phyloP scores from a whole-genome alignment of 1,140 invertebrate species.

The Octopus bimaculoides region DNA sequence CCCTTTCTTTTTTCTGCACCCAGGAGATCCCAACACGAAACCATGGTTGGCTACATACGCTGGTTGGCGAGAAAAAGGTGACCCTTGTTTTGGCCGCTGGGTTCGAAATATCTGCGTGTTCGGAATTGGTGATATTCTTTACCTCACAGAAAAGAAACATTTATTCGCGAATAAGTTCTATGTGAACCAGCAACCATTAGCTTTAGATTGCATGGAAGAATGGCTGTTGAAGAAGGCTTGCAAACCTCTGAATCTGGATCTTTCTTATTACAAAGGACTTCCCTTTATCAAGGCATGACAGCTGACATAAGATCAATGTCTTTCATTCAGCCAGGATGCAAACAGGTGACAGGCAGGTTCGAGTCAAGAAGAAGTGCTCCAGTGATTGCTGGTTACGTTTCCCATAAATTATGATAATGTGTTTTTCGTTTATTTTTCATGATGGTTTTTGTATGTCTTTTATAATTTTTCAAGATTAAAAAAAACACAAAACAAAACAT shows the following conservation, averaged over 20 bases:
- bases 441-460: no score
- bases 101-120: conserved; percentile 47
- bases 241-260: conserved; percentile 25
- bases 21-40: conserved; percentile 40
- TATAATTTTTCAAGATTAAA: no score
- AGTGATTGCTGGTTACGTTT: no score
- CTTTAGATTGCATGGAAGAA: conserved; percentile 48
- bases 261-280: conserved; percentile 32
- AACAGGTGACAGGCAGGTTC: no score
- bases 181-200: conserved; percentile 39
- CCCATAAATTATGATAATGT: no score
- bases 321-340: no score
- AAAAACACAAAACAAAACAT: no score
- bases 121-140: conserved; percentile 40
- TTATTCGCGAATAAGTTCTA: conserved; percentile 52
- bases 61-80: conserved; percentile 29
- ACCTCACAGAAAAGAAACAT: conserved; percentile 30
- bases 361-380: no score
- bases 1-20: neutral
- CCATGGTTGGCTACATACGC: conserved; percentile 41
- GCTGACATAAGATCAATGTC: no score
- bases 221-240: conserved; percentile 40
- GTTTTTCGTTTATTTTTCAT: no score
- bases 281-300: conserved; percentile 25
- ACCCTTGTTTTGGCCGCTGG: conserved; percentile 35